These are phyloP conservation scores for Oreochromis niloticus DNA, from an alignment of 2,113 vertebrate genomes.

Conservation along the genomic window DNA sequence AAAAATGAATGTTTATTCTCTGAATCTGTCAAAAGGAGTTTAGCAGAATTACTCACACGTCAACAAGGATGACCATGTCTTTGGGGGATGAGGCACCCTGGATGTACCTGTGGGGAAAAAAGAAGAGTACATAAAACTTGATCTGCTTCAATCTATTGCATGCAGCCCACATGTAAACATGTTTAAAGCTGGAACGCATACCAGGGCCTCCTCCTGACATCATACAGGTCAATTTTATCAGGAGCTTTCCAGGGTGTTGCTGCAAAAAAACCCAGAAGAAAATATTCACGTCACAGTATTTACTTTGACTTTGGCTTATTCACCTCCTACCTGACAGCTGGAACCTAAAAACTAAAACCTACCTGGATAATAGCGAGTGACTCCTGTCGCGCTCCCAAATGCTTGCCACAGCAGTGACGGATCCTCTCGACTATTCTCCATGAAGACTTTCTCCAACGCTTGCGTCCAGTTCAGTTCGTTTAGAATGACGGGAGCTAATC, in stretches of 20 bases:
- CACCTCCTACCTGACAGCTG: background rate
- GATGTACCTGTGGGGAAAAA: conserved; percentile 83
- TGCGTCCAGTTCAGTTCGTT: conserved; percentile 98
- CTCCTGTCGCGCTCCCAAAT: conserved; percentile 92
- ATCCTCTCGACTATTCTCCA: conserved; percentile 90
- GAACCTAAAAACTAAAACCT: background rate
- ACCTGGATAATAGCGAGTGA: conserved; percentile 97
- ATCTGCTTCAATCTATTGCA: background rate
- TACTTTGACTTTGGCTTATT: background rate
- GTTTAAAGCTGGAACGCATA: conserved; percentile 36
- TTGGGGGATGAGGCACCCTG: conserved; percentile 97
- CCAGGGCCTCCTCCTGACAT: conserved; percentile 94
- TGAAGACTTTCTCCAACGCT: conserved; percentile 90
- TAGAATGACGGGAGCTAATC: conserved; percentile 88
- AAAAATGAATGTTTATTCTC: background rate
- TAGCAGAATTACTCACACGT: conserved; percentile 83
- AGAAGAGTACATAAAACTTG: background rate
- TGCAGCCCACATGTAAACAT: background rate
- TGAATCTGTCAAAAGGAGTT: background rate
- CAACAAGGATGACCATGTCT: conserved; percentile 99
- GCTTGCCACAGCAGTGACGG: conserved; percentile 95
- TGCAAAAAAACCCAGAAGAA: conserved; percentile 32
- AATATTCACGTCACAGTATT: background rate
- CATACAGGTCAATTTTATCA: conserved; percentile 97
- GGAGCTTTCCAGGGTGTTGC: conserved; percentile 92